A percentile compares a stretch with the other conserved stretches of the same genome.
These are phyloP conservation scores for Cydia strobilella DNA, from an alignment of 1,140 invertebrate genomes.

Conservation along the genomic window DNA sequence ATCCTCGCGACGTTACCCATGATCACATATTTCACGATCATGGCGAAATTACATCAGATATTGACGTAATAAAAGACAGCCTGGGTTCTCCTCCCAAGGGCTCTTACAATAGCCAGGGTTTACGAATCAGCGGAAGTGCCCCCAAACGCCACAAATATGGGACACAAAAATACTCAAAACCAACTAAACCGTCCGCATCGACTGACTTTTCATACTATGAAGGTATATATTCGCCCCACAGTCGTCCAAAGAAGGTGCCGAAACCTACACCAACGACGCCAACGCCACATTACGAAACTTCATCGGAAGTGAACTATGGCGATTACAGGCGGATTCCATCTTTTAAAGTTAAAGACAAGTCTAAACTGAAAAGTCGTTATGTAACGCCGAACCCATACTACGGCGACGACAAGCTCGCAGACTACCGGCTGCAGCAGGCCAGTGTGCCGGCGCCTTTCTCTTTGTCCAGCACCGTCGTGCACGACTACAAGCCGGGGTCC, in stretches of 20 bases:
- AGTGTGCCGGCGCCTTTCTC: slow-evolving; percentile 59
- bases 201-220: slow-evolving; percentile 71
- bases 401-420: slow-evolving; percentile 36
- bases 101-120: slow-evolving; percentile 67
- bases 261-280: slow-evolving; percentile 43
- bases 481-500: slow-evolving; percentile 61
- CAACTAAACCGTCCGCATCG: slow-evolving; percentile 44
- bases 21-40: slow-evolving; percentile 78
- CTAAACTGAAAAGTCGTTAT: slow-evolving; percentile 49
- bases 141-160: slow-evolving; percentile 22
- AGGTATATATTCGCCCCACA: slow-evolving; percentile 57
- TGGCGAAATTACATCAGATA: slow-evolving; percentile 67
- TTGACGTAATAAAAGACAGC: slow-evolving; percentile 61
- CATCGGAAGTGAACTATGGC: slow-evolving; percentile 46
- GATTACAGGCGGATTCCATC: slow-evolving; percentile 57
- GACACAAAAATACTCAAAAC: slow-evolving; percentile 49
- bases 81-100: slow-evolving; percentile 61
- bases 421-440: slow-evolving; percentile 49
- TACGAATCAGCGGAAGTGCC: slow-evolving; percentile 49
- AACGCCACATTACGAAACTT: slow-evolving; percentile 44
- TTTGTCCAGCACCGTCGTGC: slow-evolving; percentile 63
- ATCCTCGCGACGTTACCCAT: slow-evolving; percentile 74
- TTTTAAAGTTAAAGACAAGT: slow-evolving; percentile 55
- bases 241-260: slow-evolving; percentile 48
- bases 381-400: slow-evolving; percentile 46